Evolutionary conservation across 2,797 vertebrate genomes (phyloP).

Genomic region (Cryptoblepharus egeriae): DNA sequence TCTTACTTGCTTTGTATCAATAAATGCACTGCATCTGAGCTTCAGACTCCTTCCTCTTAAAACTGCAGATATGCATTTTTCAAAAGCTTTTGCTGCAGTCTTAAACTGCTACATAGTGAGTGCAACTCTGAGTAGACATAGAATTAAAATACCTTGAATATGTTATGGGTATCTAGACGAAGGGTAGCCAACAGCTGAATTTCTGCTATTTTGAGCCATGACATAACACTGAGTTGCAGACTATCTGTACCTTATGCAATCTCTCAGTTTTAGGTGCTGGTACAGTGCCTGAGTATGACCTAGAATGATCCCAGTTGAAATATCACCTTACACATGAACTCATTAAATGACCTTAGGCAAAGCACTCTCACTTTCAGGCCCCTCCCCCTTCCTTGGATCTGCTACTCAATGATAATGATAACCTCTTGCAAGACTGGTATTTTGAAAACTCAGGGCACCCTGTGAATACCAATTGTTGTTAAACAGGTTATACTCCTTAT

Average conservation of each 20-base stretch:
- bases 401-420: too few relatives aligned
- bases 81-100: background rate
- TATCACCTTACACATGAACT: background rate
- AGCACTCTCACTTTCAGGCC: background rate
- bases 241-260: background rate
- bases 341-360: background rate
- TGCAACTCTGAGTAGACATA: background rate
- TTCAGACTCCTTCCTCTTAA: conserved; percentile 12
- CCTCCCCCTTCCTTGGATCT: background rate
- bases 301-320: background rate
- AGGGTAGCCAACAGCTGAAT: background rate
- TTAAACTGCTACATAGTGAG: background rate
- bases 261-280: background rate
- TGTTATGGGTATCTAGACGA: background rate
- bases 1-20: background rate
- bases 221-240: background rate
- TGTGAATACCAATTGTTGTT: background rate
- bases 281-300: background rate
- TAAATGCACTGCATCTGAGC: background rate
- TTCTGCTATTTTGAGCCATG: background rate
- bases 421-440: background rate
- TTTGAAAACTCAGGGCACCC: background rate
- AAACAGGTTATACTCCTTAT: background rate
- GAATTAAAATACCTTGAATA: background rate
- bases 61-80: background rate